phyloP scores from a whole-genome alignment of 2,113 vertebrate genomes.

The Baryphthengus martii region DNA sequence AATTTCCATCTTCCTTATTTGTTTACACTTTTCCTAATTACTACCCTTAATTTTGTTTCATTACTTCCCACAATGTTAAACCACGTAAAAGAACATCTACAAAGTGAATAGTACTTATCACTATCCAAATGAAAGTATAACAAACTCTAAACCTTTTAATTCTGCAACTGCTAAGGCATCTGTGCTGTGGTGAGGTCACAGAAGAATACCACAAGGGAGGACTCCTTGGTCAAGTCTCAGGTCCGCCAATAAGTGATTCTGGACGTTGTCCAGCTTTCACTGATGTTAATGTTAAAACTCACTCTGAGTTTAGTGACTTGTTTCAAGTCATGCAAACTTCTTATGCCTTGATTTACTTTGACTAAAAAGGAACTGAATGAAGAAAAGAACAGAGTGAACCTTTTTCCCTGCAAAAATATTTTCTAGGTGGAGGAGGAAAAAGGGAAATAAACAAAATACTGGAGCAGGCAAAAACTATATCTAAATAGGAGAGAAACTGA shows the following conservation, averaged over 20 bases:
- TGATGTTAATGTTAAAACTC: not conserved
- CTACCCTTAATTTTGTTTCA: not conserved
- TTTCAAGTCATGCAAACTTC: not conserved
- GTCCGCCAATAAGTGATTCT: not conserved
- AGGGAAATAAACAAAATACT: not conserved
- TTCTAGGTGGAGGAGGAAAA: not conserved
- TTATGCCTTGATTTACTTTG: not conserved
- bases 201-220: not conserved
- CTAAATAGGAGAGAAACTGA: not conserved
- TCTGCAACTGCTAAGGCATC: not conserved
- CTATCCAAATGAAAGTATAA: not conserved
- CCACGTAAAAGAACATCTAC: not conserved
- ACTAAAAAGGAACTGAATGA: not conserved
- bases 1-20: slow-evolving; percentile 10
- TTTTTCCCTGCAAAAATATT: not conserved
- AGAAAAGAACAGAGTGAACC: not conserved
- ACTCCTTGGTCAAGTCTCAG: not conserved
- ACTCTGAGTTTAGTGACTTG: not conserved
- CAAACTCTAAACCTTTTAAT: not conserved
- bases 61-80: not conserved
- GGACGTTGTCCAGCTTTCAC: not conserved
- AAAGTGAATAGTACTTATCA: not conserved
- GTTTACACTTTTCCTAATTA: slow-evolving; percentile 21
- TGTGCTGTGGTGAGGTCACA: not conserved
- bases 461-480: not conserved